phyloP scores from a whole-genome alignment of 2,113 vertebrate species.

The Misgurnus anguillicaudatus region DNA sequence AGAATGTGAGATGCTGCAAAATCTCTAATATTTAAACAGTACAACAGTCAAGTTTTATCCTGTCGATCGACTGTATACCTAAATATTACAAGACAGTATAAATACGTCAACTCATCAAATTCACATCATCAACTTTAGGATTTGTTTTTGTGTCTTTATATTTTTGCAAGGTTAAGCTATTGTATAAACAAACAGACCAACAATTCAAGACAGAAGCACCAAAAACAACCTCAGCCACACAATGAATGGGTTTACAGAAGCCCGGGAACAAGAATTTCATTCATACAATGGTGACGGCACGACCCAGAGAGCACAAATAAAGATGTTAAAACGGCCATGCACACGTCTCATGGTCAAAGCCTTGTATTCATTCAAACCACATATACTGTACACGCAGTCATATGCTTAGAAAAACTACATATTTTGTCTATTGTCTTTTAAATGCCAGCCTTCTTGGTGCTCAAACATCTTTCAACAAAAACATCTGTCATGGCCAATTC shows the following conservation, averaged over 20 bases:
- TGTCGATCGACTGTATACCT: too few species aligned
- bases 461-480: constrained; percentile 10
- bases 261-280: constrained; percentile 50
- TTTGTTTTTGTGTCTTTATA: not conserved
- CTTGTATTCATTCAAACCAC: constrained; percentile 23
- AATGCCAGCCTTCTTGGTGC: constrained; percentile 9
- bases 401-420: constrained; percentile 25
- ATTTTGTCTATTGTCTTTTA: constrained; percentile 28
- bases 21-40: not conserved
- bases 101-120: not conserved
- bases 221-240: constrained; percentile 32
- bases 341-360: constrained; percentile 41
- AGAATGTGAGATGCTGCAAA: not conserved
- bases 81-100: not conserved
- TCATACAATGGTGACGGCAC: constrained; percentile 46
- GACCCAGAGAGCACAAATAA: constrained; percentile 42
- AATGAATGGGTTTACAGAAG: constrained; percentile 46
- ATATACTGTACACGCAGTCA: not conserved
- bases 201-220: constrained; percentile 18
- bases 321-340: constrained; percentile 29
- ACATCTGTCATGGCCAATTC: constrained; percentile 28
- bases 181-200: constrained; percentile 21
- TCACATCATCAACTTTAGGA: not conserved
- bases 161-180: constrained; percentile 1
- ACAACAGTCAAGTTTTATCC: too few species aligned